Evolutionary conservation across 1,140 invertebrate species (phyloP), one percentile per base, ranked within the genome.

Genomic region (Caenorhabditis inopinata): DNA sequence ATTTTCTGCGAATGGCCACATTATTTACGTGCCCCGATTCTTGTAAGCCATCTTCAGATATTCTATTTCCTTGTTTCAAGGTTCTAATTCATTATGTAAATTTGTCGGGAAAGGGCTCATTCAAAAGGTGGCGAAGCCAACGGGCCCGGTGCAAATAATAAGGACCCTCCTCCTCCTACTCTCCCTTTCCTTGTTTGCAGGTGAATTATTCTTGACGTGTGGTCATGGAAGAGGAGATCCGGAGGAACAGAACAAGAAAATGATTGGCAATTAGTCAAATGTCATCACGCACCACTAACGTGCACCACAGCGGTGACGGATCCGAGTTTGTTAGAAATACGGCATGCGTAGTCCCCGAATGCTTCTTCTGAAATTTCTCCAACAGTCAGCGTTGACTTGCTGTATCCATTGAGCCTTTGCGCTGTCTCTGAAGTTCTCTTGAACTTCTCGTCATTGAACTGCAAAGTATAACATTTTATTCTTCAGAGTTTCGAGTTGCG

Each of bases 291-390:
- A 81, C 79, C 79, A 46, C 74, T 77, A 58, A 81, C 75, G 29
- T 81, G 79, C 25, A 81, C 68, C 32, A 49, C 46, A 14, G 35
- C 58, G 16, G 45, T 48, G 27, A 79, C 68, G n/a, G 76, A 68
- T 49, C 79, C 79, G 32, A 81, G 74, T 38, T 78, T 78, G 75
- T 81, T 81, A 35, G 75, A 77, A 51, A 58, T 58, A n/a, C 79
- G 74, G 53, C 79, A 81, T 1, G 42, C 29, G 38, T 81, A 81
- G 68, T 81, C 79, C 3, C 79, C 79, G 45, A 81, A 81, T 1
- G 38, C 58, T n/a, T 81, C 79, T 51, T 81, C 51, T 12, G 48
- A 51, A 18, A 81, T 80, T 0, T 80, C 58, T 21, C 51, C 38
- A 14, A 80, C 21, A 42, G 38, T 38, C 18, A 80, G 68, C 9